A percentile compares a stretch with the other conserved stretches of the same genome.
These are phyloP conservation scores for Motacilla alba DNA, from an alignment of 2,113 vertebrate genomes.

Conservation along the genomic window DNA sequence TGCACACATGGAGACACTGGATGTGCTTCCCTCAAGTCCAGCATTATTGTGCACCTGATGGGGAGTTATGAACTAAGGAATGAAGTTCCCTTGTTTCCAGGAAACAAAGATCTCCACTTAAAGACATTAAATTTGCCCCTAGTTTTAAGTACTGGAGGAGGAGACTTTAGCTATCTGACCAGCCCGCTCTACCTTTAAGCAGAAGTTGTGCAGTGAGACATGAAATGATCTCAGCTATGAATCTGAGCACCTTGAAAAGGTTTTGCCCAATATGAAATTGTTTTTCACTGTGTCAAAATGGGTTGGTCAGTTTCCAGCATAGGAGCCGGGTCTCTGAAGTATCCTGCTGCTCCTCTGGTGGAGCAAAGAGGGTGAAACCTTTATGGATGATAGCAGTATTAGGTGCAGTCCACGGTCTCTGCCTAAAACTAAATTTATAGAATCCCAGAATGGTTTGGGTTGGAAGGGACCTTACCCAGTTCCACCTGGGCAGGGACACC, in stretches of 20 bases:
- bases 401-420: not conserved
- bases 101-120: not conserved
- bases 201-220: not conserved
- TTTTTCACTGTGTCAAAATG: not conserved
- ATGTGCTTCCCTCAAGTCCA: not conserved
- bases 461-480: not conserved
- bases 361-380: not conserved
- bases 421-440: not conserved
- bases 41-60: not conserved
- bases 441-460: not conserved
- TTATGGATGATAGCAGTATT: not conserved
- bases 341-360: not conserved
- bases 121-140: not conserved
- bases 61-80: not conserved
- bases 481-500: not conserved
- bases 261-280: not conserved
- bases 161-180: not conserved
- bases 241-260: not conserved
- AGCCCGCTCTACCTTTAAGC: not conserved
- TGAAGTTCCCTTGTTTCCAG: not conserved
- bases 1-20: not conserved
- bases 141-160: not conserved
- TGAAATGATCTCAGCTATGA: not conserved
- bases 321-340: not conserved
- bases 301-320: not conserved